Conservation (phyloP, 2,113 vertebrate species). For the Motacilla alba region DNA sequence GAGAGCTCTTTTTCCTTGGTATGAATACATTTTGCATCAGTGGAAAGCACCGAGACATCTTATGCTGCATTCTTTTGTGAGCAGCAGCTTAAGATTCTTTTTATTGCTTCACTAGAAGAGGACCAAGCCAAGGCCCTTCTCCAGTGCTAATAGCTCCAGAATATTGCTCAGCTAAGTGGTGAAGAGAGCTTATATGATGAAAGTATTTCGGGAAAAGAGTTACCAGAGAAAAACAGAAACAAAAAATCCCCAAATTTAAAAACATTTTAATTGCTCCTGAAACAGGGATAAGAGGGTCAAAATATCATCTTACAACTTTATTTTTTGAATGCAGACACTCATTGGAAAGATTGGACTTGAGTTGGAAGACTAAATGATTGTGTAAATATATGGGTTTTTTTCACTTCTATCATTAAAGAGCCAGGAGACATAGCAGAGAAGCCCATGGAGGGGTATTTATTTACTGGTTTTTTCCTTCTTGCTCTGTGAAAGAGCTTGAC, state of each 20-base stretch:
- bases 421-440: rapidly evolving
- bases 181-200: background rate
- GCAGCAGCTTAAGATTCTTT: background rate
- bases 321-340: background rate
- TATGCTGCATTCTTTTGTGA: background rate
- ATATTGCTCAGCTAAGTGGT: background rate
- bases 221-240: background rate
- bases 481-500: background rate
- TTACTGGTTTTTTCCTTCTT: background rate
- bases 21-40: background rate
- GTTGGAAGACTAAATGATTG: background rate
- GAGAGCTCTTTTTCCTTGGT: conserved; percentile 4
- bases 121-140: background rate
- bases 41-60: background rate
- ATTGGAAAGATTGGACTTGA: background rate
- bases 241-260: background rate
- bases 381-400: background rate
- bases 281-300: background rate
- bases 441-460: background rate
- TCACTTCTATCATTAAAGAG: background rate
- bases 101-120: background rate
- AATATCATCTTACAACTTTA: background rate
- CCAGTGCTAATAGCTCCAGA: background rate
- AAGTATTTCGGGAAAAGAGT: background rate
- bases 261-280: background rate